Base-by-base conservation (phyloP, 1,140 invertebrate species). In the Pissodes strobi region DNA sequence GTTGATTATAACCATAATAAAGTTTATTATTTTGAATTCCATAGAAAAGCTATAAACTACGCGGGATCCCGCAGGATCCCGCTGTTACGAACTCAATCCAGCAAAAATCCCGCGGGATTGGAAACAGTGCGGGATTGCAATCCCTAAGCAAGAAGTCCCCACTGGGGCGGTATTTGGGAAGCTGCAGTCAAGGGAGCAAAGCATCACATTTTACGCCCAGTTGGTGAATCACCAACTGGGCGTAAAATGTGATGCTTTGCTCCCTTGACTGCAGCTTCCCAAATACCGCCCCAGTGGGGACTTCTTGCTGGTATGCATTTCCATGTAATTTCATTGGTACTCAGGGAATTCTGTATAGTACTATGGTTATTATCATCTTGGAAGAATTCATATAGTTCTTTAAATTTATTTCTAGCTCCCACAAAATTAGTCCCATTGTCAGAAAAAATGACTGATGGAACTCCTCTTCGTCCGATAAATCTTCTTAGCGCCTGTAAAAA, bases 391-490 rank as follows among this genome's bases (percentile, higher is more conserved):
- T 51, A 34, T 21, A 61, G 15, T 12, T 61, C 57, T 22, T 55
- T 55, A 5, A 63, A 27, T 3, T 39, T 13, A 5, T 66, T 66
- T 12, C 46, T 49, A 22, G 57, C 51, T 17, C 27, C 49, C 8
- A 66, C 30, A 53, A 63, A 67, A 55, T 67, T 67, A 0, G 66
- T 67, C 8, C 58, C 51, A 52, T 58, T 63, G 25, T 67, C 49
- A 0, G 52, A 58, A 58, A 64, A 69, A 15, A 63, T 57, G 6
- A 61, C 38, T 17, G 37, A 21, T 5, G 41, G 39, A 1, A 22
- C 38, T 22, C 61, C 61, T 64, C 52, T 51, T 23, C 66, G 22
- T 0, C 60, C 21, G n/a, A 66, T 37, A 22, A 68, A 68, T 23
- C 46, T 13, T 25, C 37, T 56, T 2, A 67, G 23, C 5, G 65